Conservation (phyloP, 1,140 invertebrate genomes). For the Drosophila erecta region DNA sequence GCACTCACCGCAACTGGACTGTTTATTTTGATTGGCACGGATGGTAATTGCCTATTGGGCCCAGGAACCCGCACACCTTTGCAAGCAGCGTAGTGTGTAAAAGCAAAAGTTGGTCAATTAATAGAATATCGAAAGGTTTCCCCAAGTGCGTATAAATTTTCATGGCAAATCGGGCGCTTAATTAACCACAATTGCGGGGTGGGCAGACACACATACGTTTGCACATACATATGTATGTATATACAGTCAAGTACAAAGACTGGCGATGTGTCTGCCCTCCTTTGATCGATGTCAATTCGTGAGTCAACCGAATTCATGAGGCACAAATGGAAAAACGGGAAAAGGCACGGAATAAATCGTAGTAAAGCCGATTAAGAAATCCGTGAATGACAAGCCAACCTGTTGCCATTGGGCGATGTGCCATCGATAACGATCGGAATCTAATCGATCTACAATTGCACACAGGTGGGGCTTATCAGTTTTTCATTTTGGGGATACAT, state of each 20-base stretch:
- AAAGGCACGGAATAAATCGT: constrained; percentile 37
- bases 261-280: constrained; percentile 44
- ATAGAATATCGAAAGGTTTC: constrained; percentile 26
- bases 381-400: not conserved
- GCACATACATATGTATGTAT: too few relatives aligned
- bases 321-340: constrained; percentile 4
- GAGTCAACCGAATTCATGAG: constrained; percentile 47
- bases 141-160: constrained; percentile 65
- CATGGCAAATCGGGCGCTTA: constrained; percentile 61
- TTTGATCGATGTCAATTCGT: constrained; percentile 76
- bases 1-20: not conserved
- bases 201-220: constrained; percentile 6
- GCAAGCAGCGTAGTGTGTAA: not conserved
- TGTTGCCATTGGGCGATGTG: not conserved
- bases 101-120: constrained; percentile 31
- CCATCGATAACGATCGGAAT: constrained; percentile 5
- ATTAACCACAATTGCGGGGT: constrained; percentile 60
- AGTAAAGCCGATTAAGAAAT: constrained; percentile 13
- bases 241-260: constrained; percentile 53
- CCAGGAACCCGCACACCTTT: constrained; percentile 4
- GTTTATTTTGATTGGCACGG: constrained; percentile 20
- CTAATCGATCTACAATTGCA: not conserved
- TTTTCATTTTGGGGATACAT: not conserved
- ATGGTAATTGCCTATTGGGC: constrained; percentile 5
- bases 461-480: not conserved